phyloP scores from a whole-genome alignment of 2,797 vertebrate genomes.

The Trachurus trachurus region DNA sequence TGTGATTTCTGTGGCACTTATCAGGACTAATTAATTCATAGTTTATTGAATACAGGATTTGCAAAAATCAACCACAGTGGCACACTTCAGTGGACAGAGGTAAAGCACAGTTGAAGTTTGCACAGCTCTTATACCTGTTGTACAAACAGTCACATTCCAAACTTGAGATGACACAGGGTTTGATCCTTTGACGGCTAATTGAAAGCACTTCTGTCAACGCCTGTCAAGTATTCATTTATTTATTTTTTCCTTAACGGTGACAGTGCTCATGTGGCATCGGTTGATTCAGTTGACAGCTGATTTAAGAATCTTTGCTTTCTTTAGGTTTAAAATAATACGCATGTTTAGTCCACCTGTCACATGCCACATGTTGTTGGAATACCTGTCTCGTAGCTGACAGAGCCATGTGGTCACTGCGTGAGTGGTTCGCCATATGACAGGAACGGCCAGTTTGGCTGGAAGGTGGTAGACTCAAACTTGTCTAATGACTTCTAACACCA shows the following conservation, averaged over 20 bases:
- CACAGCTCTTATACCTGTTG: not conserved
- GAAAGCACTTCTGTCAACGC: not conserved
- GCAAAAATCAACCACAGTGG: not conserved
- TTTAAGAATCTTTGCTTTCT: not conserved
- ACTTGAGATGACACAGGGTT: not conserved
- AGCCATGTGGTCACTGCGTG: not conserved
- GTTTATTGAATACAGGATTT: not conserved
- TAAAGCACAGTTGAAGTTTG: not conserved
- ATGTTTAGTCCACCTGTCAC: too few species aligned
- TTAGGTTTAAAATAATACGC: too few species aligned
- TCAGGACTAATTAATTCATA: not conserved
- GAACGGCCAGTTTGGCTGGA: not conserved
- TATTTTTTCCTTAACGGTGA: not conserved
- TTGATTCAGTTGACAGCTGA: not conserved
- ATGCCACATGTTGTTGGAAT: too few species aligned
- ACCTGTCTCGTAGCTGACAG: too few species aligned
- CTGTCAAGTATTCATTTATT: not conserved
- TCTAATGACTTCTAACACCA: too few species aligned
- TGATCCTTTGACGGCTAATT: not conserved
- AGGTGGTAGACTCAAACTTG: not conserved
- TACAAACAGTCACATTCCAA: not conserved
- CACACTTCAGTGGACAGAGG: not conserved
- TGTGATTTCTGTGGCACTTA: not conserved
- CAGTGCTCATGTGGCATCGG: not conserved
- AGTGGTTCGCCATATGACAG: not conserved